Percentiles rank a stretch among this genome's conserved stretches.
phyloP scores from a whole-genome alignment of 2,888 invertebrate genomes.

The Ceriagrion tenellum region DNA sequence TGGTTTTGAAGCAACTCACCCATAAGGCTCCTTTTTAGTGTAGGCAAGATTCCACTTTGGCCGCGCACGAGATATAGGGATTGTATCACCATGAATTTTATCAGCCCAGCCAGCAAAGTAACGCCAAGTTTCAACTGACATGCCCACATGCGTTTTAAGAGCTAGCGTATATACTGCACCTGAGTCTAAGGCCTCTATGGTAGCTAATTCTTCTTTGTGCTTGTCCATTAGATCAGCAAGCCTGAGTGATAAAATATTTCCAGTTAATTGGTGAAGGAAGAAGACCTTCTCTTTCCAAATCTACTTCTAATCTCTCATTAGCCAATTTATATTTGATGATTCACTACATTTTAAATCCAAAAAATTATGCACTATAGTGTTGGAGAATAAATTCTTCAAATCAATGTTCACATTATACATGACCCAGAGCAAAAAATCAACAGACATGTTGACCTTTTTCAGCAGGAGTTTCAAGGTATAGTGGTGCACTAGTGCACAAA shows the following conservation, averaged over 20 bases:
- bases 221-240: conserved; percentile 97
- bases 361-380: too few species aligned
- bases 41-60: conserved; percentile 94
- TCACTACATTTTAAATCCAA: too few species aligned
- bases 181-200: conserved; percentile 95
- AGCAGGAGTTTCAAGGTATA: too few species aligned
- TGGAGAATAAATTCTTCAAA: too few species aligned
- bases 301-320: too few species aligned
- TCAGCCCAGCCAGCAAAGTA: conserved; percentile 99
- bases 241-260: conserved; percentile 77
- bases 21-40: conserved; percentile 94
- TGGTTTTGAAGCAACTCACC: conserved; percentile 78
- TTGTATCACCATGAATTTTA: conserved; percentile 94
- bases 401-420: too few species aligned
- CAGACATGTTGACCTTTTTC: too few species aligned
- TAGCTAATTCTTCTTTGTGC: conserved; percentile 96
- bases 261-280: too few species aligned
- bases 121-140: conserved; percentile 98
- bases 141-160: conserved; percentile 96
- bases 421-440: too few species aligned
- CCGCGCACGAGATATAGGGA: conserved; percentile 94
- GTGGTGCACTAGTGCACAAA: too few species aligned
- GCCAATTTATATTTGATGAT: too few species aligned
- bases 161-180: conserved; percentile 98
- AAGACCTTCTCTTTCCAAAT: too few species aligned